Percentiles rank a stretch among this genome's conserved stretches.
phyloP scores from a whole-genome alignment of 1,140 invertebrate species.

The Neodiprion fabricii region DNA sequence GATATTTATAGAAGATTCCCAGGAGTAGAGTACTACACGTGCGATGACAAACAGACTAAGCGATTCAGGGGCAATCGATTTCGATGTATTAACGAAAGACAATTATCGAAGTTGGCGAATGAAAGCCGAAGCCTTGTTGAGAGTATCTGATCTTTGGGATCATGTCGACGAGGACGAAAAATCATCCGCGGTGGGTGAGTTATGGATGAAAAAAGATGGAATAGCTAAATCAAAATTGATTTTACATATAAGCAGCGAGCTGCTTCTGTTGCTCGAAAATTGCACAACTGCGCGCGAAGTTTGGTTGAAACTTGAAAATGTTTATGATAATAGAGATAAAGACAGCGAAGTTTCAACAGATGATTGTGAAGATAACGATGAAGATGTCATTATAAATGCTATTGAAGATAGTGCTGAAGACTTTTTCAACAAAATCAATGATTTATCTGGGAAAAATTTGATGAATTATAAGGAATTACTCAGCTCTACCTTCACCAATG shows the following conservation, averaged over 20 bases:
- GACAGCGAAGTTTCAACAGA: neutral
- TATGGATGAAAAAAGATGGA: neutral
- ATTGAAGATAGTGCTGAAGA: neutral
- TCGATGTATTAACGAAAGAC: neutral
- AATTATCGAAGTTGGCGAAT: neutral
- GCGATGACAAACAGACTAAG: too few species aligned
- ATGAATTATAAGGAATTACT: neutral
- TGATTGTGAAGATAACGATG: neutral
- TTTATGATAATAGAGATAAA: neutral
- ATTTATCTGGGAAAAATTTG: neutral
- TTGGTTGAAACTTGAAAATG: slow-evolving; percentile 3
- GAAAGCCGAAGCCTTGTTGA: neutral
- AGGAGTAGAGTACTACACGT: too few species aligned
- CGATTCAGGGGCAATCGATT: too few species aligned
- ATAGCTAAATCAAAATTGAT: neutral
- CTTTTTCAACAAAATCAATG: neutral
- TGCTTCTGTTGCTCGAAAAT: neutral
- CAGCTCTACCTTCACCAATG: neutral
- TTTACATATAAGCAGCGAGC: neutral
- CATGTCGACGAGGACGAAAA: neutral
- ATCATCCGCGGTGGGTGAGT: neutral
- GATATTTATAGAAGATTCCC: too few species aligned
- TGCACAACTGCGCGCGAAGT: neutral
- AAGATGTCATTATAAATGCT: neutral
- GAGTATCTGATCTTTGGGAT: neutral